Evolutionary conservation across 2,888 invertebrate species (phyloP).

Genomic region (Sipha maydis): DNA sequence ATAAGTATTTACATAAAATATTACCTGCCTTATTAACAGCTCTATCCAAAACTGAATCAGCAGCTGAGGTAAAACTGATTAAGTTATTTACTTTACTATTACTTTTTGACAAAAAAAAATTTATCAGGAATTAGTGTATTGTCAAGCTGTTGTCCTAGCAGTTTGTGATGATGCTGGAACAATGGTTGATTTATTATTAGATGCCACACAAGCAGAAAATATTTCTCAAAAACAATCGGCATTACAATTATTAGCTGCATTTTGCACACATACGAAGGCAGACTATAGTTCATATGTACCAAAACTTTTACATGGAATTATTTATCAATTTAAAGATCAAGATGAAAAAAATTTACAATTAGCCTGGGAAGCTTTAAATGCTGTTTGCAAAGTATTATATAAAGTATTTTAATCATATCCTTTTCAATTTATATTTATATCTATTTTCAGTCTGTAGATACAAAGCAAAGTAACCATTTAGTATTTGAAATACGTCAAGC

Average conservation of each 20-base stretch:
- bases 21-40: constrained; percentile 88
- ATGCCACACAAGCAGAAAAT: constrained; percentile 76
- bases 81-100: neutral
- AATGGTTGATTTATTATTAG: constrained; percentile 84
- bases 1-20: constrained; percentile 89
- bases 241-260: constrained; percentile 86
- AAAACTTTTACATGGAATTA: constrained; percentile 85
- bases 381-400: constrained; percentile 80
- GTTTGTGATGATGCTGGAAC: constrained; percentile 89
- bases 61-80: constrained; percentile 67
- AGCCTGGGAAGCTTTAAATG: constrained; percentile 91
- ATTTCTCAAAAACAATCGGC: constrained; percentile 80
- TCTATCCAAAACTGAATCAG: constrained; percentile 77
- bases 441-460: constrained; percentile 76
- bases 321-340: constrained; percentile 83
- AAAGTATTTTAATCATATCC: constrained; percentile 4
- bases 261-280: constrained; percentile 88
- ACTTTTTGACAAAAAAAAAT: neutral
- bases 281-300: constrained; percentile 89
- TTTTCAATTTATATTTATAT: constrained; percentile 35
- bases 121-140: constrained; percentile 84
- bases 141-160: constrained; percentile 91
- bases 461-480: constrained; percentile 84
- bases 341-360: constrained; percentile 85
- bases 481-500: constrained; percentile 92